Percentiles rank a stretch among this genome's conserved stretches.
Conservation (phyloP, 2,113 vertebrate species). For the Sorex araneus region DNA sequence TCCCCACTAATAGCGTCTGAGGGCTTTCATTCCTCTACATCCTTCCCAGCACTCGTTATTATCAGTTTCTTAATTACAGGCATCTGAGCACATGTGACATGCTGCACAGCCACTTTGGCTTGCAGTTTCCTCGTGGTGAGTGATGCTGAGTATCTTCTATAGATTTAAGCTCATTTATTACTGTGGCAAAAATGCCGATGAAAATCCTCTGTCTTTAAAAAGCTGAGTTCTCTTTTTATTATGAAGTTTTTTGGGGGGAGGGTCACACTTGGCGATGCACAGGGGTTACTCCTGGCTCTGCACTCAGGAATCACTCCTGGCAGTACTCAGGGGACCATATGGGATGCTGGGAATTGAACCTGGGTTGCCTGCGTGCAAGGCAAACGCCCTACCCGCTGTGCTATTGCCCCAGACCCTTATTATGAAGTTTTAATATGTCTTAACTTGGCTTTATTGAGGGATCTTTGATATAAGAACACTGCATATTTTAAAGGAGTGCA, state of each 20-base stretch:
- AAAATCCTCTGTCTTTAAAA: background rate
- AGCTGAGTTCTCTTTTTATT: background rate
- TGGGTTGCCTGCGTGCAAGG: too few relatives aligned
- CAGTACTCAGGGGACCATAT: too few relatives aligned
- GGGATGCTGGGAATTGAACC: too few relatives aligned
- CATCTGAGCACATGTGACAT: background rate
- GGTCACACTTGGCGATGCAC: too few relatives aligned
- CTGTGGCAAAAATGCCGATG: background rate
- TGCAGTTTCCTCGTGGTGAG: background rate
- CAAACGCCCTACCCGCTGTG: too few relatives aligned
- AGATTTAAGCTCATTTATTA: background rate
- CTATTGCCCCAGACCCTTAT: too few relatives aligned
- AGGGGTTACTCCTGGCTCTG: too few relatives aligned
- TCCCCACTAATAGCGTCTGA: background rate
- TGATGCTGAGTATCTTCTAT: background rate
- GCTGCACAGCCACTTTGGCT: background rate
- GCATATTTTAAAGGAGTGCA: background rate
- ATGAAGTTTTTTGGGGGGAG: too few relatives aligned
- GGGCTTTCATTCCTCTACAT: background rate
- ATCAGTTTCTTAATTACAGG: background rate
- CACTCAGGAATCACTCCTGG: too few relatives aligned
- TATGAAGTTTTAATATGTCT: background rate
- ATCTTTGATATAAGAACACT: background rate
- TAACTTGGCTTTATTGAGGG: background rate
- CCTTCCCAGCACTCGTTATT: background rate